A percentile compares a stretch with the other conserved stretches of the same genome.
Evolutionary conservation across 2,797 vertebrate genomes (phyloP).

Genomic region (Spinus olivaceus): DNA sequence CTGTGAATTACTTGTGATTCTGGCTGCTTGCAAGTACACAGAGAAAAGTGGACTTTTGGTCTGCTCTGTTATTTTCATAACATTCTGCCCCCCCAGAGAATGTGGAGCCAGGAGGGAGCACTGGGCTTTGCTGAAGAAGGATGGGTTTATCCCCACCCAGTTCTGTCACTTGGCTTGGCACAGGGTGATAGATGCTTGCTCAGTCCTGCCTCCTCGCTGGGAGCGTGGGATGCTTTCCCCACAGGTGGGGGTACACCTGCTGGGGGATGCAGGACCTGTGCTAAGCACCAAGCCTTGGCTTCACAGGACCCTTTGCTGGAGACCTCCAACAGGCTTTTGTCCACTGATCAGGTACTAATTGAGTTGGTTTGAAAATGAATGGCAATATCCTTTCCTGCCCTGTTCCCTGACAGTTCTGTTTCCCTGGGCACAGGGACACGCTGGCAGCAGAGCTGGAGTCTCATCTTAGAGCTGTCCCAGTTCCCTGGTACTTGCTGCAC

Average conservation of each 20-base stretch:
- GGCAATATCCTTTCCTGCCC: neutral
- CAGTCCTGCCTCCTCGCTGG: rapidly evolving
- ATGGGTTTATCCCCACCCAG: neutral
- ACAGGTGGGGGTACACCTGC: neutral
- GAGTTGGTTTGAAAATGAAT: neutral
- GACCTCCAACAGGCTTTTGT: neutral
- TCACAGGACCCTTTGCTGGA: neutral
- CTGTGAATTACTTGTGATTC: neutral
- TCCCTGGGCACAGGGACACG: neutral
- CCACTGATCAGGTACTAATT: neutral
- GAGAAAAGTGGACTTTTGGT: neutral
- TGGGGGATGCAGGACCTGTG: neutral
- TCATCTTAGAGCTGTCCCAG: neutral
- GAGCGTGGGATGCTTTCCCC: neutral
- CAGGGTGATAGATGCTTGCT: neutral
- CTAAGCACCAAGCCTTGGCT: neutral
- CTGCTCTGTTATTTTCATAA: neutral
- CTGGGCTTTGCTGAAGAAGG: neutral
- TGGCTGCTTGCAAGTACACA: neutral
- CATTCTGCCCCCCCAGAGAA: neutral
- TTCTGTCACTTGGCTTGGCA: neutral
- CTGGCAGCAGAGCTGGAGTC: neutral
- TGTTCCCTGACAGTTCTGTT: neutral
- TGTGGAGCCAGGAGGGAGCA: neutral
- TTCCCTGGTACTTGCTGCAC: neutral